Base-by-base conservation (phyloP, 2,888 invertebrate species). In the Bellardia bayeri region DNA sequence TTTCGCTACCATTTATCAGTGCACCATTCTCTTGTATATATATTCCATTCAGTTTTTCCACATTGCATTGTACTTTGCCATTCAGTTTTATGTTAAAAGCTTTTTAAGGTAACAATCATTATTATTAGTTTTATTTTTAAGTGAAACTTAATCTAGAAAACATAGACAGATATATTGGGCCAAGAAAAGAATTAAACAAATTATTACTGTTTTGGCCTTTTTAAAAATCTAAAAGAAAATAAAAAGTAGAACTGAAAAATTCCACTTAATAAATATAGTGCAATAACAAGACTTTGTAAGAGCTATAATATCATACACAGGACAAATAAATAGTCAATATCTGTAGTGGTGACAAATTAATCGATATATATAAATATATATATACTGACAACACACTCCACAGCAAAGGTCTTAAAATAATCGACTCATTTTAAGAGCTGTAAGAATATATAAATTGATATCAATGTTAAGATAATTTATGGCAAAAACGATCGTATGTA, bases 81-180 rank as follows among this genome's bases (percentile, higher is more conserved):
- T 72, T 23, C 11, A 49, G 54, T 74, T 74, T 82, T 14, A 75
- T 54, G 54, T 76, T 80, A 83, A 87, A 83, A 83, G 86, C 86
- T 80, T 87, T 87, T 87, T 87, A 83, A 83, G 86, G 86, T 87
- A 87, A 83, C 83, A 80, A 87, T 80, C 76, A 66, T 72, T 66
- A 80, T 79, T 75, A 74, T 76, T 75, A 80, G 56, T 64, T 16
- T 61, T 76, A 6, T 56, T 56, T 23, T 61, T 80, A 81, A 87
- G 80, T 87, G 80, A 71, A 83, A 87, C 61, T 82, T 72, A 49
- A 86, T 82, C 51, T 51, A 4, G 23, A 63, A 78, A 84, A 71
- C 42, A 79, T 13, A 72, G 30, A 66, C 58, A 64, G 40, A 72
- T 49, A 30, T 42, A 82, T 63, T 56, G 42, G 64, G 74, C 74